Conservation (phyloP, 2,797 vertebrate genomes). For the Rhyacichthys aspro region DNA sequence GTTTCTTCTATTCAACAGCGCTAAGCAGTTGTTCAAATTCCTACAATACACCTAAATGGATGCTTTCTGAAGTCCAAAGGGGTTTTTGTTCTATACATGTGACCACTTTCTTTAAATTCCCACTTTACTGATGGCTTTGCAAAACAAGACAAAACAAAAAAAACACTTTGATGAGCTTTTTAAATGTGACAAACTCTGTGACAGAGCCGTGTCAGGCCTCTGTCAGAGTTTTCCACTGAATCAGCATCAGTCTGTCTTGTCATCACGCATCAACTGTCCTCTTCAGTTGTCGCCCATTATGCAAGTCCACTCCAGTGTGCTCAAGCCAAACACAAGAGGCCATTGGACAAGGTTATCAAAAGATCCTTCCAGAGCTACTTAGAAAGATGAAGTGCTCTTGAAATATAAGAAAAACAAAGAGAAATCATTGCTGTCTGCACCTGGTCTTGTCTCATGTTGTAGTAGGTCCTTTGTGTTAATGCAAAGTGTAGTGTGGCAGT, state of each 20-base stretch:
- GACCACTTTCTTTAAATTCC: no score
- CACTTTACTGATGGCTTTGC: conserved; percentile 18
- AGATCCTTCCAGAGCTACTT: neutral
- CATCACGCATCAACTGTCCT: conserved; percentile 49
- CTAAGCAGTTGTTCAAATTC: neutral
- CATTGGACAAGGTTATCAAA: conserved; percentile 10
- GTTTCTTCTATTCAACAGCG: neutral
- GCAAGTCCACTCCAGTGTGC: conserved; percentile 46
- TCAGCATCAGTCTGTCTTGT: conserved; percentile 51
- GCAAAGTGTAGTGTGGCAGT: no score
- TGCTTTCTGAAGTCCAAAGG: no score
- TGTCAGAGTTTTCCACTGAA: conserved; percentile 42
- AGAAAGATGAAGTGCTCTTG: conserved; percentile 21
- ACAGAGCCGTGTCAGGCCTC: conserved; percentile 32
- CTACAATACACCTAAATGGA: no score
- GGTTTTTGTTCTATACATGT: no score
- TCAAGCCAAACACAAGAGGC: conserved; percentile 21
- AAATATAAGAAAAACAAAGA: conserved; percentile 16
- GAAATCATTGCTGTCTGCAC: neutral
- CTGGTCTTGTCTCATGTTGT: neutral
- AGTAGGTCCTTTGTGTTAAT: no score
- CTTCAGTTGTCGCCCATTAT: conserved; percentile 50
- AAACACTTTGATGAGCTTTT: conserved; percentile 20
- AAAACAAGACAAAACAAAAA: conserved; percentile 6
- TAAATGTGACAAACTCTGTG: conserved; percentile 20